Evolutionary conservation across 2,113 vertebrate genomes (phyloP).

Genomic region (Cavia aperea): DNA sequence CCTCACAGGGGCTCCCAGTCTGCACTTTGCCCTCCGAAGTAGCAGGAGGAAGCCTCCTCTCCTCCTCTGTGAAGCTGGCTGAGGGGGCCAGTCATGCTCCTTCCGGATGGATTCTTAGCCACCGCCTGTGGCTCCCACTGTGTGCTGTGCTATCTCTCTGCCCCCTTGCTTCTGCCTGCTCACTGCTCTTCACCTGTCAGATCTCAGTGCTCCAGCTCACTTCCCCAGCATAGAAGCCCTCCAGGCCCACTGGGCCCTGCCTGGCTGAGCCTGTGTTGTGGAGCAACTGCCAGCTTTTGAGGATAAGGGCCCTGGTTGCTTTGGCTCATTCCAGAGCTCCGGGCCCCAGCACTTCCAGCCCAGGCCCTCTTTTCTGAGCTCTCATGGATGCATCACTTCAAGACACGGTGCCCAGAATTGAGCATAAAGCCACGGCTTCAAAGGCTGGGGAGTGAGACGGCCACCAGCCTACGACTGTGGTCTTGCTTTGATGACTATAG

Average conservation of each 20-base stretch:
- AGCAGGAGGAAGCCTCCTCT: neutral
- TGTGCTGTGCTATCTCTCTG: neutral
- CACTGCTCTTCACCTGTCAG: accelerated
- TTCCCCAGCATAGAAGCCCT: neutral
- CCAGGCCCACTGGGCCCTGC: neutral
- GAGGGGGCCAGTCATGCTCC: neutral
- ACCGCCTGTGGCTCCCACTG: no score
- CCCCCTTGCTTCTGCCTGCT: neutral
- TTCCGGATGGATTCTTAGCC: no score
- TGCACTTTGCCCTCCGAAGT: neutral
- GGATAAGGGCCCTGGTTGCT: neutral
- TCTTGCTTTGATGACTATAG: neutral
- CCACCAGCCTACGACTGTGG: no score
- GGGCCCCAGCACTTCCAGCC: neutral
- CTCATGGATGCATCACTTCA: neutral
- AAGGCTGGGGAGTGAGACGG: neutral
- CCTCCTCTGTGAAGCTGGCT: neutral
- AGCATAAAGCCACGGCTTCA: accelerated
- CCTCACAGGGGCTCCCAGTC: neutral
- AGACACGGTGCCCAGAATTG: neutral
- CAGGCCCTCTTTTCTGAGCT: accelerated
- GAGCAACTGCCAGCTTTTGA: neutral
- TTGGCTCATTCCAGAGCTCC: accelerated
- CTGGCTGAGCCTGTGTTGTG: neutral
- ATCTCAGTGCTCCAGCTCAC: no score